A percentile compares a stretch with the other conserved stretches of the same genome.
Conservation (phyloP, 2,888 invertebrate species). For the Caenorhabditis japonica region DNA sequence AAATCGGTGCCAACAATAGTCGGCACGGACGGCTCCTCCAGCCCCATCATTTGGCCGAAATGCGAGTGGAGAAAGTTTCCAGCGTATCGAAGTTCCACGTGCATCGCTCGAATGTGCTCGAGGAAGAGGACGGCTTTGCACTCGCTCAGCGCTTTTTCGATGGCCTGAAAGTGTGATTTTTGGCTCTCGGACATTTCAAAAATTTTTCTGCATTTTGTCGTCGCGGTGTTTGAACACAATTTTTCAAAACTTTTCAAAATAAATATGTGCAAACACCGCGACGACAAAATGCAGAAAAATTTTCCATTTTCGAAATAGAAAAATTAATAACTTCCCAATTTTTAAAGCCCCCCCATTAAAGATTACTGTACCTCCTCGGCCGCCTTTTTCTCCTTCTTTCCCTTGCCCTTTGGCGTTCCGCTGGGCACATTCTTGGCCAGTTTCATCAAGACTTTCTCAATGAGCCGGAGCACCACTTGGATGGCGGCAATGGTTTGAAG, state of each 20-base stretch:
- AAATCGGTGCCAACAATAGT: slow-evolving; percentile 35
- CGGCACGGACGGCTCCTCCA: slow-evolving; percentile 29
- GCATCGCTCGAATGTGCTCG: slow-evolving; percentile 34
- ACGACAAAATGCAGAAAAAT: no score
- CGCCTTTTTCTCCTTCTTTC: slow-evolving; percentile 38
- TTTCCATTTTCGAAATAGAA: neutral
- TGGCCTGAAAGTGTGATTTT: slow-evolving; percentile 11
- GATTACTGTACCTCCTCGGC: slow-evolving; percentile 42
- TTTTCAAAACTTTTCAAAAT: neutral
- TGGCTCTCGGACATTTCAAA: no score
- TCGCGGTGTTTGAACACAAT: no score
- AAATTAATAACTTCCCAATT: no score
- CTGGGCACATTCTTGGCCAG: slow-evolving; percentile 28
- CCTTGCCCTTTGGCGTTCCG: slow-evolving; percentile 14
- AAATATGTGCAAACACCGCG: neutral
- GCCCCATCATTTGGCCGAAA: slow-evolving; percentile 22
- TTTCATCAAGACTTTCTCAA: slow-evolving; percentile 33
- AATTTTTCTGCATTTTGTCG: no score
- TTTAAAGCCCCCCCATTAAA: no score
- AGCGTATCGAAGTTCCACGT: slow-evolving; percentile 36
- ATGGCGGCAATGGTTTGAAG: slow-evolving; percentile 44
- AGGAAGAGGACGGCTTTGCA: slow-evolving; percentile 39
- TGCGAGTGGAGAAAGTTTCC: slow-evolving; percentile 32
- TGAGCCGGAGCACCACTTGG: slow-evolving; percentile 27
- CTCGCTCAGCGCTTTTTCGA: slow-evolving; percentile 19